Conservation (phyloP, 2,113 vertebrate genomes). For the Xenopus borealis region DNA sequence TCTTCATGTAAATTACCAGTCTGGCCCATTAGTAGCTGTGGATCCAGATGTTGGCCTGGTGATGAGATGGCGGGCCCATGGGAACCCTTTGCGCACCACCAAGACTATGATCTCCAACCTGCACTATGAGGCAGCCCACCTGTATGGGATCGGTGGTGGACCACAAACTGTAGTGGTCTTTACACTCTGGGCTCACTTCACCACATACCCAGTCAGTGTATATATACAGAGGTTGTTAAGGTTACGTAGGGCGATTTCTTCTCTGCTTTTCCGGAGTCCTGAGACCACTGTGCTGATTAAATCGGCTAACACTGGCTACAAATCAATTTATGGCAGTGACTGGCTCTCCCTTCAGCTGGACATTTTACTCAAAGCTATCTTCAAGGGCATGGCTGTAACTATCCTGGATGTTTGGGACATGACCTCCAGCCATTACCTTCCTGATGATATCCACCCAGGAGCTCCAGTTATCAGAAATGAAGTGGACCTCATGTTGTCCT, state of each 20-base stretch:
- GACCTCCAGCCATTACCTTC: conserved; percentile 53
- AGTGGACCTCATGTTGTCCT: conserved; percentile 51
- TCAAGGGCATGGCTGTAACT: conserved; percentile 47
- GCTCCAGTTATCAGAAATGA: conserved; percentile 48
- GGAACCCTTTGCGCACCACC: conserved; percentile 41
- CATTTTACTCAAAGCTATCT: conserved; percentile 41
- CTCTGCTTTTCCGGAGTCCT: conserved; percentile 43
- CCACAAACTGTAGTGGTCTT: conserved; percentile 45
- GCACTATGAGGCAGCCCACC: conserved; percentile 49
- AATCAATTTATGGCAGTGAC: conserved; percentile 48
- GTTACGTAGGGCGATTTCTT: conserved; percentile 35
- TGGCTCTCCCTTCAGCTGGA: conserved; percentile 56
- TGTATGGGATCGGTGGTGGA: conserved; percentile 47
- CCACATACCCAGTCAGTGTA: conserved; percentile 36
- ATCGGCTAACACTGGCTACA: conserved; percentile 52
- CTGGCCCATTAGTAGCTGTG: conserved; percentile 35
- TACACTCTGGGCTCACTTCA: conserved; percentile 49
- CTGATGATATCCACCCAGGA: conserved; percentile 43
- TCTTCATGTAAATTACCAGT: conserved; percentile 22
- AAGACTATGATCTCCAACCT: conserved; percentile 37
- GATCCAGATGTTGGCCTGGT: conserved; percentile 28
- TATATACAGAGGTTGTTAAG: conserved; percentile 37
- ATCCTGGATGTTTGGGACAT: conserved; percentile 56
- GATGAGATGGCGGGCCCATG: conserved; percentile 48
- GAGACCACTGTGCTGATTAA: conserved; percentile 49